Evolutionary conservation across 2,113 vertebrate species (phyloP), one percentile per base, ranked within the genome.

Genomic region (Clarias macrocephalus): DNA sequence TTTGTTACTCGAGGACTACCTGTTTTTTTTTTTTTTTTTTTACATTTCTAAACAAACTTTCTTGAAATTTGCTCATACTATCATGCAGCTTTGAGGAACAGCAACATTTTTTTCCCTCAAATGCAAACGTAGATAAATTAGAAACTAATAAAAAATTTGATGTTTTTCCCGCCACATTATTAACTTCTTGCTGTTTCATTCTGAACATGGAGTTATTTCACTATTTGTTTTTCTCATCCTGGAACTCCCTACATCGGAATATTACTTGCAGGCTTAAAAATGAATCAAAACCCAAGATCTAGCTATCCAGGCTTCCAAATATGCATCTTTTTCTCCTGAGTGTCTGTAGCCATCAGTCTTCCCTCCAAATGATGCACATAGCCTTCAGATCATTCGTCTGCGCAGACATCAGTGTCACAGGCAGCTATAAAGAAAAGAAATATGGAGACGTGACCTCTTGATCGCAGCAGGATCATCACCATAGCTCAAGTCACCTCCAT

Each of bases 381-480:
- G 77, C 59, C 28, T 33, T 60, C 18, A 80, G 77, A 59, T 60
- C 56, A 80, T 80, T 60, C 56, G 10, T 80, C 56, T 80, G 4
- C 9, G 33, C 56, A 80, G 77, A 33, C 56, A 80, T 80, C 30
- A 60, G 77, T 33, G 56, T 80, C 77, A 59, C 10, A 60, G 28
- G 56, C 76, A 16, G 73, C 76, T 33, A 30, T 80, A 59, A 30
- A 80, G 9, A 79, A 21, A 19, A 80, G 28, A 59, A 33, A 80
- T 57, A 83, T 33, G 63, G 56, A 57, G 48, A 70, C 21, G 15
- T 21, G 63, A 68, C 37, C 18, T 23, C 18, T 60, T 33, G 56
- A 83, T 83, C 62, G 54, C 81, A 52, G 81, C 60, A 83, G 54
- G 60, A 23, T 83, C 62, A 66, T 66, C 37, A 68, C 2, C 37